Percentiles rank a stretch among this genome's conserved stretches.
Evolutionary conservation across 2,888 invertebrate species (phyloP).

Genomic region (Eristalis arbustorum): DNA sequence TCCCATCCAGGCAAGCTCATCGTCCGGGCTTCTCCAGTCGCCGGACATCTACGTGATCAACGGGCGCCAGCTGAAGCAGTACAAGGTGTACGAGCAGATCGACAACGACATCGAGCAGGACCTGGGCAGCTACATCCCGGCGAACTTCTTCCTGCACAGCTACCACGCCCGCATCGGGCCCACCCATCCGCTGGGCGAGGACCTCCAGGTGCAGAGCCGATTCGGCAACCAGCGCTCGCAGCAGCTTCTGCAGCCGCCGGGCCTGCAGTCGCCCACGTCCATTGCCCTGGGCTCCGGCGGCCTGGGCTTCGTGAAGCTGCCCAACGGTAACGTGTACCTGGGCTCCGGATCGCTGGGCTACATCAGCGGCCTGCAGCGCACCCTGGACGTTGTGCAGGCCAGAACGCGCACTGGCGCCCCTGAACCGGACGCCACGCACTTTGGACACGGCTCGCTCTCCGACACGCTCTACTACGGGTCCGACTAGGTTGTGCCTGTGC

Average conservation of each 20-base stretch:
- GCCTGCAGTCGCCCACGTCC: conserved; percentile 65
- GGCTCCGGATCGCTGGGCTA: conserved; percentile 80
- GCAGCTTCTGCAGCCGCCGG: conserved; percentile 19
- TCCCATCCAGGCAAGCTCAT: conserved; percentile 39
- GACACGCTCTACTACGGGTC: conserved; percentile 60
- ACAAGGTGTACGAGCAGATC: conserved; percentile 79
- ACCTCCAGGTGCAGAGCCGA: conserved; percentile 48
- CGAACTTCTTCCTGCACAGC: conserved; percentile 74
- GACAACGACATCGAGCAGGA: conserved; percentile 77
- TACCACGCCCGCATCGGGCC: conserved; percentile 74
- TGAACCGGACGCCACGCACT: conserved; percentile 76
- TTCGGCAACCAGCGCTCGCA: conserved; percentile 40
- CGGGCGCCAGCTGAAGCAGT: conserved; percentile 79
- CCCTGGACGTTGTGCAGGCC: conserved; percentile 74
- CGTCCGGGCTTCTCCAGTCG: neutral
- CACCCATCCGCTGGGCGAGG: conserved; percentile 64
- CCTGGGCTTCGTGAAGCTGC: conserved; percentile 78
- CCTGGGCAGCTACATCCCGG: conserved; percentile 75
- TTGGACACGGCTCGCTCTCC: conserved; percentile 77
- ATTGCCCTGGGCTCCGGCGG: conserved; percentile 80
- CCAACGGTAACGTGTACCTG: conserved; percentile 79
- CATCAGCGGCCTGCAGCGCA: conserved; percentile 77
- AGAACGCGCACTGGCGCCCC: conserved; percentile 76
- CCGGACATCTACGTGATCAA: conserved; percentile 75
- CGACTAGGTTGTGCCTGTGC: neutral